Percentiles rank a stretch among this genome's conserved stretches.
Conservation (phyloP, 2,888 invertebrate species). For the Diplolepis rosae region DNA sequence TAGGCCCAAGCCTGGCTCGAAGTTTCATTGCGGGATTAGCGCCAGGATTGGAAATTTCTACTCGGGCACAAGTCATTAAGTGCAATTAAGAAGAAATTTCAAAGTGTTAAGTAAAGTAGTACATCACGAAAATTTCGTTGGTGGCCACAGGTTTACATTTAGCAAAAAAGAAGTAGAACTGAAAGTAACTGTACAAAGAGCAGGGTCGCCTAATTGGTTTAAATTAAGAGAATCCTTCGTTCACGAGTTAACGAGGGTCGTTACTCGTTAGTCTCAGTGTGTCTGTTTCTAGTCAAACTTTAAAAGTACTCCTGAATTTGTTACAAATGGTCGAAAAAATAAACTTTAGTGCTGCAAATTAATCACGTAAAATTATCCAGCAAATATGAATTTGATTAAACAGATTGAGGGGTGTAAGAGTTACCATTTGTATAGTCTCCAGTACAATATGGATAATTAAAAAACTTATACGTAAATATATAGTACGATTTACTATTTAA, state of each 20-base stretch:
- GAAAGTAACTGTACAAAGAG: slow-evolving; percentile 26
- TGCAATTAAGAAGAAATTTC: too few species aligned
- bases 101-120: too few species aligned
- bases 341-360: background rate
- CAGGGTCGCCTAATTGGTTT: slow-evolving; percentile 52
- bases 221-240: slow-evolving; percentile 54
- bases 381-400: too few species aligned
- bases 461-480: too few species aligned
- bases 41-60: too few species aligned
- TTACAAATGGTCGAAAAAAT: slow-evolving; percentile 12
- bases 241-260: slow-evolving; percentile 53
- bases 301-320: slow-evolving; percentile 7
- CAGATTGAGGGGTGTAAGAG: too few species aligned
- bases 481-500: too few species aligned
- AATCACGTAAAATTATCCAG: background rate
- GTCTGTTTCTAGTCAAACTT: background rate
- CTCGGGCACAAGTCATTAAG: too few species aligned
- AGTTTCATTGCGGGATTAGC: too few species aligned
- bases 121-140: slow-evolving; percentile 1
- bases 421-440: too few species aligned
- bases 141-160: slow-evolving; percentile 16
- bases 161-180: slow-evolving; percentile 13
- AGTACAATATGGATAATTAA: too few species aligned
- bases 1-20: too few species aligned
- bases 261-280: slow-evolving; percentile 46